These are phyloP conservation scores for Icerya purchasi DNA, from an alignment of 2,888 invertebrate genomes.

Conservation along the genomic window DNA sequence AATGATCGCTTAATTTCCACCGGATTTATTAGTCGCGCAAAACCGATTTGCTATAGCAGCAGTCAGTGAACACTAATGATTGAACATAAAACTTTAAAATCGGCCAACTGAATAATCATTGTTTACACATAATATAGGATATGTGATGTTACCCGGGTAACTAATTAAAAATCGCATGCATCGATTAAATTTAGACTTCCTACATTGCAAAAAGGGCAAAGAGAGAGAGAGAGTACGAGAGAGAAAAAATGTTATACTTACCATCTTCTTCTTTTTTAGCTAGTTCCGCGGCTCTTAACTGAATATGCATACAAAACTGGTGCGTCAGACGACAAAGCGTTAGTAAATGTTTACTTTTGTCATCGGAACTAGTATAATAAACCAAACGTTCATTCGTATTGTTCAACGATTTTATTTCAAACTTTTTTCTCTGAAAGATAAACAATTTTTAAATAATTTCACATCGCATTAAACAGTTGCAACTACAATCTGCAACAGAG, in stretches of 20 bases:
- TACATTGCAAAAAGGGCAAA: background rate
- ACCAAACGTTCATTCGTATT: slow-evolving; percentile 45
- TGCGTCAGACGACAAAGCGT: slow-evolving; percentile 78
- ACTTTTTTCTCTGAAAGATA: slow-evolving; percentile 67
- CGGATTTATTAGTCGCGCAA: too few relatives aligned
- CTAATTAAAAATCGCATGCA: too few relatives aligned
- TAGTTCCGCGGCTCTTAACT: slow-evolving; percentile 38
- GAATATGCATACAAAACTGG: slow-evolving; percentile 84
- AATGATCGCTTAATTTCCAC: too few relatives aligned
- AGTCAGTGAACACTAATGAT: too few relatives aligned
- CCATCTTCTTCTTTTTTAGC: slow-evolving; percentile 13
- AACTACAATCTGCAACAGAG: too few relatives aligned
- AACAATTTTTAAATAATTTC: too few relatives aligned
- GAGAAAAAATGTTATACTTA: background rate
- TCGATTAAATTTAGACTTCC: background rate
- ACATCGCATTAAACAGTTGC: too few relatives aligned
- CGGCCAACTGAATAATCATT: too few relatives aligned
- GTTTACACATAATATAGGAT: too few relatives aligned
- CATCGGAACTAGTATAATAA: slow-evolving; percentile 76
- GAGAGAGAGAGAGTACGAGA: background rate
- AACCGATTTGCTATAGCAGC: too few relatives aligned
- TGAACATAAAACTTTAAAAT: too few relatives aligned
- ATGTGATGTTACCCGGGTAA: too few relatives aligned
- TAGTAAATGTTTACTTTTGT: slow-evolving; percentile 76
- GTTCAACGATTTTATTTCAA: slow-evolving; percentile 80